Base-by-base conservation (phyloP, 1,140 invertebrate genomes). In the Apis florea region DNA sequence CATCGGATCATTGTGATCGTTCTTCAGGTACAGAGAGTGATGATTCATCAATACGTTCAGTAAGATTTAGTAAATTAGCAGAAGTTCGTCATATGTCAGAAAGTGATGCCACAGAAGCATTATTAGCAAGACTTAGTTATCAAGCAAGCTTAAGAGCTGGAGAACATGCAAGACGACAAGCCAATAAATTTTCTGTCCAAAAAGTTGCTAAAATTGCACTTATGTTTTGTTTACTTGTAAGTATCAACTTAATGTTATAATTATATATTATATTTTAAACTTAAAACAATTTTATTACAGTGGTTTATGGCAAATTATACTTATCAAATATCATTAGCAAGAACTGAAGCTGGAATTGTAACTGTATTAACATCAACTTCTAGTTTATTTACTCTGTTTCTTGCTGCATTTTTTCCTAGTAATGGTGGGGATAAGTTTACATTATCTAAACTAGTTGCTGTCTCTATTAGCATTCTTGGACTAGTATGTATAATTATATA, bases 291-390 rank as follows among this genome's bases (percentile, higher is more conserved):
- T 11, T 75, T 53, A 51, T 84, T 83, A 15, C 91, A 97, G 96
- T 98, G 97, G 96, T 98, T 98, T 93, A 89, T 96, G 85, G 97
- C 96, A 17, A 97, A 97, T 93, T 97, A 97, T 89, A 95, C 95
- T 56, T 97, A 97, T 93, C 97, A 98, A 93, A 94, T 96, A 85
- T 97, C 97, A 49, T 92, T 98, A 77, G 94, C 95, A 51, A 94
- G 96, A 90, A 96, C 96, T 19, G 96, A 98, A 93, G 95, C 96
- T 73, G 95, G 96, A 83, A 94, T 98, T 88, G 96, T 98, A 70
- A 97, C 96, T 90, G 95, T 98, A 66, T 92, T 98, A 69, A 97
- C 96, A 51, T 97, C 97, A 4, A 96, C 96, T 12, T 97, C 97
- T 49, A 96, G 96, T 89, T 94, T 98, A 64, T 98, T 98, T 89